phyloP scores from a whole-genome alignment of 2,113 vertebrate genomes.

The Stomatorhinus ivindoensis region DNA sequence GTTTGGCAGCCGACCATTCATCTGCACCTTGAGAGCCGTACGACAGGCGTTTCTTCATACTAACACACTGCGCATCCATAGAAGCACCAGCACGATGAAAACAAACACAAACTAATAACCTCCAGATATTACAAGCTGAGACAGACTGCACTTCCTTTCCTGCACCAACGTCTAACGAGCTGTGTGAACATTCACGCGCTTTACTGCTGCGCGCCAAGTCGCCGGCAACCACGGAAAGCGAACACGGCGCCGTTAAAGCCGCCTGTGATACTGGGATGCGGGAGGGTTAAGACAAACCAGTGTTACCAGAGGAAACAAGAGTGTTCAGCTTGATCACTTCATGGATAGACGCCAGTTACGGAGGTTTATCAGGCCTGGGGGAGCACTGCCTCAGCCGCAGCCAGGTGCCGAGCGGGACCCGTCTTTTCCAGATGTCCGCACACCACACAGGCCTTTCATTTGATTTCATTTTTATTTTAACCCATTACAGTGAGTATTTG shows the following conservation, averaged over 20 bases:
- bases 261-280: background rate
- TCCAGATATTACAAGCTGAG: background rate
- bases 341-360: background rate
- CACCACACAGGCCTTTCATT: background rate
- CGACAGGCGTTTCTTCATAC: background rate
- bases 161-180: background rate
- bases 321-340: background rate
- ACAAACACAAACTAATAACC: background rate
- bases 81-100: background rate
- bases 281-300: background rate
- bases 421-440: background rate
- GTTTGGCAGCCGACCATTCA: background rate
- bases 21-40: background rate
- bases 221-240: background rate
- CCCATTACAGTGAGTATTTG: background rate
- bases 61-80: background rate
- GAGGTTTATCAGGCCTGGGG: background rate
- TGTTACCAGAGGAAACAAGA: background rate
- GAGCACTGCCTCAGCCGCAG: background rate
- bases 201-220: background rate
- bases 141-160: background rate
- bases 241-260: background rate
- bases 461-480: background rate
- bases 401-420: background rate
- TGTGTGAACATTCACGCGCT: background rate